phyloP scores from a whole-genome alignment of 1,140 invertebrate species.

The Sitobion miscanthi region DNA sequence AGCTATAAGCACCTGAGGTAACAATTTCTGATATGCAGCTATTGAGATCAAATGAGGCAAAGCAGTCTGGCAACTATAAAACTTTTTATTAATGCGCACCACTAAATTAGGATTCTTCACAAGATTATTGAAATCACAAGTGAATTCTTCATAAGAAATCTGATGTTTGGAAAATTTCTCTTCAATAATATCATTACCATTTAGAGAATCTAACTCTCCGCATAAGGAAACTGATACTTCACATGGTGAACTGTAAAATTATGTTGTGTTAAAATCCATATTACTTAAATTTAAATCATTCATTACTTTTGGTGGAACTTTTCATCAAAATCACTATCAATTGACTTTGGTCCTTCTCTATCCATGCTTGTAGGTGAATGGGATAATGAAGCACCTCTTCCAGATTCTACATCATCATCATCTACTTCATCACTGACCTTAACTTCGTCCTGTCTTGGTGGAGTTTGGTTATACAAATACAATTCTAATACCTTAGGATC shows the following conservation, averaged over 20 bases:
- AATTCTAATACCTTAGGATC: slow-evolving; percentile 89
- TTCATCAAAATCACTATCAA: slow-evolving; percentile 85
- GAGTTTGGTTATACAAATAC: slow-evolving; percentile 65
- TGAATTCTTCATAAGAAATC: slow-evolving; percentile 84
- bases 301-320: slow-evolving; percentile 46
- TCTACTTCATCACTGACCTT: slow-evolving; percentile 47
- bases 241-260: slow-evolving; percentile 59
- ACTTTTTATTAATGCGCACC: slow-evolving; percentile 85
- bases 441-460: slow-evolving; percentile 48
- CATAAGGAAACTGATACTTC: slow-evolving; percentile 81
- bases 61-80: slow-evolving; percentile 87
- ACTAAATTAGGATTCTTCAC: slow-evolving; percentile 86
- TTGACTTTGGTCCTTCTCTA: slow-evolving; percentile 51
- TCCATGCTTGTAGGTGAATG: slow-evolving; percentile 89
- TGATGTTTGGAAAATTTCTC: slow-evolving; percentile 78
- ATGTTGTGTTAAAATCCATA: neutral
- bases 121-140: slow-evolving; percentile 75
- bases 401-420: slow-evolving; percentile 90
- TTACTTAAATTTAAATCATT: neutral
- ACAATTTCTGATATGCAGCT: slow-evolving; percentile 57
- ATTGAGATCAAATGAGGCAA: slow-evolving; percentile 84
- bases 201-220: slow-evolving; percentile 72
- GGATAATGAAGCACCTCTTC: slow-evolving; percentile 90
- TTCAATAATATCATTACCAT: slow-evolving; percentile 66
- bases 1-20: slow-evolving; percentile 51